These are phyloP conservation scores for Melanophora roralis DNA, from an alignment of 2,888 invertebrate species.

Conservation along the genomic window DNA sequence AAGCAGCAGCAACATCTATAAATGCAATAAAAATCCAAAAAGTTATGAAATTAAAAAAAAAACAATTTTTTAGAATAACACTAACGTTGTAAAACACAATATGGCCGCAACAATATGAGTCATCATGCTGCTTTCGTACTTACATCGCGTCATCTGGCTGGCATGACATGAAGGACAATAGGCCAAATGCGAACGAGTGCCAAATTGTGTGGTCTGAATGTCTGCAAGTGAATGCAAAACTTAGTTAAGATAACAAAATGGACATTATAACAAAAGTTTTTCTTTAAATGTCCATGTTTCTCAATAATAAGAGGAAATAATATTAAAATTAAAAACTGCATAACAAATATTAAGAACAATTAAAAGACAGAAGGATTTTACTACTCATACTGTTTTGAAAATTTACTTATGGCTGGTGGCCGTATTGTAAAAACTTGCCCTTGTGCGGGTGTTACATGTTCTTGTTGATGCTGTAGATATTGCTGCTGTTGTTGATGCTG, in stretches of 20 bases:
- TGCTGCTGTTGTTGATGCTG: neutral
- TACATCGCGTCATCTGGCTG: constrained; percentile 38
- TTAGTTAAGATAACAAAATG: too few relatives aligned
- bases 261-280: too few relatives aligned
- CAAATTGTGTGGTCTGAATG: constrained; percentile 34
- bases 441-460: neutral
- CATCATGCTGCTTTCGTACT: constrained; percentile 47
- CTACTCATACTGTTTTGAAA: too few relatives aligned
- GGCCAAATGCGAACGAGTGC: constrained; percentile 48
- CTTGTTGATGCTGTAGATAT: too few relatives aligned
- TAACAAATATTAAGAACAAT: too few relatives aligned
- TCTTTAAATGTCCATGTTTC: too few relatives aligned
- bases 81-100: constrained; percentile 55
- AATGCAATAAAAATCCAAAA: neutral
- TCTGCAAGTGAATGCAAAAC: neutral
- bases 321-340: too few relatives aligned
- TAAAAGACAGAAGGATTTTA: too few relatives aligned
- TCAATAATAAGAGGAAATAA: too few relatives aligned
- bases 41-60: neutral
- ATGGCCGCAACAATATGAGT: constrained; percentile 53
- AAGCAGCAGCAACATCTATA: constrained; percentile 51
- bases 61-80: neutral
- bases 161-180: constrained; percentile 48
- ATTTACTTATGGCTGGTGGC: constrained; percentile 42
- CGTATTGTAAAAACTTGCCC: constrained; percentile 21